Conservation (phyloP, 2,113 vertebrate species). For the Solenodon paradoxus region DNA sequence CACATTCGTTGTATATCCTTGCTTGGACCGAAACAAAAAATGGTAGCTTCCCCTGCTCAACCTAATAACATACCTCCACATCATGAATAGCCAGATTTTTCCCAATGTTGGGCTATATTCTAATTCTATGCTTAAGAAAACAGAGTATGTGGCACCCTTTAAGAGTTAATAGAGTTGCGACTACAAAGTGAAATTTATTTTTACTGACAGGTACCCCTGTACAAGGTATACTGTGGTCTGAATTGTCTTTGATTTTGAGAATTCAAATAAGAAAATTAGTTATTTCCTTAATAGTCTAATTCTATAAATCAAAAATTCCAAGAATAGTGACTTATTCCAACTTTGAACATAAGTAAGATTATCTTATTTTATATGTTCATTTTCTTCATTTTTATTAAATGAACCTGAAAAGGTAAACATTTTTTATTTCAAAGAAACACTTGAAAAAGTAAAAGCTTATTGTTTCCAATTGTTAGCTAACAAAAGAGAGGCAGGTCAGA, state of each 20-base stretch:
- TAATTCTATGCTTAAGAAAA: not conserved
- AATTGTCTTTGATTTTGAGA: not conserved
- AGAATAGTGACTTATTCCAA: not conserved
- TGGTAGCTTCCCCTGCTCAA: not conserved
- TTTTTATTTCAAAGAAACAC: constrained; percentile 34
- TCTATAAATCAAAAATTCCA: not conserved
- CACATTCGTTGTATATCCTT: not conserved
- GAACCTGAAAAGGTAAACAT: not conserved
- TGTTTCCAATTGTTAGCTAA: not conserved
- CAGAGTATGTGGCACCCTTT: not conserved
- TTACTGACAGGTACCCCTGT: not conserved
- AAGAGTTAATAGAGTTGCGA: not conserved
- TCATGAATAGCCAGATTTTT: not conserved
- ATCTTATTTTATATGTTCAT: not conserved
- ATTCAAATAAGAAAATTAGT: not conserved
- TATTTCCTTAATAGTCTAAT: constrained; percentile 16
- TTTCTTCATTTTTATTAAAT: constrained; percentile 3
- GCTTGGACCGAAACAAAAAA: not conserved
- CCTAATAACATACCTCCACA: not conserved
- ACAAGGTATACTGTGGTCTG: not conserved
- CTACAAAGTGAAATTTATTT: constrained; percentile 33
- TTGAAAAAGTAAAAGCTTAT: constrained; percentile 7
- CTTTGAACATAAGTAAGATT: not conserved
- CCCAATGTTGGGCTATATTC: not conserved
- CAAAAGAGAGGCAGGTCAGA: not conserved